These are phyloP conservation scores for Zaprionus gabonicus DNA, from an alignment of 1,140 invertebrate species.

Conservation along the genomic window DNA sequence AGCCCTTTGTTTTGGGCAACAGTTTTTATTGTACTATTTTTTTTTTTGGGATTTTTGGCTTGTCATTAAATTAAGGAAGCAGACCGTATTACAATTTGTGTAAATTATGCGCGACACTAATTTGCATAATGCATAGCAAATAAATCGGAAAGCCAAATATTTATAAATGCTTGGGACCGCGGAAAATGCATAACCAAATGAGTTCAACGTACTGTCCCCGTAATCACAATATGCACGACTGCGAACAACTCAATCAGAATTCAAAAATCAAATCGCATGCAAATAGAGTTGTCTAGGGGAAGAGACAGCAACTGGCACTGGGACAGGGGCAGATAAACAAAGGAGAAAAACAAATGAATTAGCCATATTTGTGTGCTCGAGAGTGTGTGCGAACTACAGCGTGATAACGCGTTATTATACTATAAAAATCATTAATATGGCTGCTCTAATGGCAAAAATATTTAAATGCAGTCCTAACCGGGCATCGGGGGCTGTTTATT, in stretches of 20 bases:
- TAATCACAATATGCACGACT: slow-evolving; percentile 58
- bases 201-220: slow-evolving; percentile 29
- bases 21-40: slow-evolving; percentile 31
- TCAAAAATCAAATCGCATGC: slow-evolving; percentile 60
- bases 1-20: slow-evolving; percentile 22
- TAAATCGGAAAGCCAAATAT: slow-evolving; percentile 76
- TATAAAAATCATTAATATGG: slow-evolving; percentile 80
- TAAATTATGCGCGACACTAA: slow-evolving; percentile 69
- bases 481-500: slow-evolving; percentile 24
- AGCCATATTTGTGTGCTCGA: slow-evolving; percentile 58
- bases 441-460: slow-evolving; percentile 70
- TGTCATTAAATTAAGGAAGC: slow-evolving; percentile 72
- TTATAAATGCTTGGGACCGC: slow-evolving; percentile 59
- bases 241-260: slow-evolving; percentile 76
- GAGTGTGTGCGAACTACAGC: slow-evolving; percentile 60
- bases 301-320: neutral
- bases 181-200: slow-evolving; percentile 56
- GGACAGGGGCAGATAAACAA: neutral
- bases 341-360: slow-evolving; percentile 63
- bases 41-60: slow-evolving; percentile 28
- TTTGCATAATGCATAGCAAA: slow-evolving; percentile 75
- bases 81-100: slow-evolving; percentile 67
- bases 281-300: slow-evolving; percentile 23
- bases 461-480: slow-evolving; percentile 54
- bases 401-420: slow-evolving; percentile 80